Conservation (phyloP, 2,113 vertebrate species). For the Sula dactylatra region DNA sequence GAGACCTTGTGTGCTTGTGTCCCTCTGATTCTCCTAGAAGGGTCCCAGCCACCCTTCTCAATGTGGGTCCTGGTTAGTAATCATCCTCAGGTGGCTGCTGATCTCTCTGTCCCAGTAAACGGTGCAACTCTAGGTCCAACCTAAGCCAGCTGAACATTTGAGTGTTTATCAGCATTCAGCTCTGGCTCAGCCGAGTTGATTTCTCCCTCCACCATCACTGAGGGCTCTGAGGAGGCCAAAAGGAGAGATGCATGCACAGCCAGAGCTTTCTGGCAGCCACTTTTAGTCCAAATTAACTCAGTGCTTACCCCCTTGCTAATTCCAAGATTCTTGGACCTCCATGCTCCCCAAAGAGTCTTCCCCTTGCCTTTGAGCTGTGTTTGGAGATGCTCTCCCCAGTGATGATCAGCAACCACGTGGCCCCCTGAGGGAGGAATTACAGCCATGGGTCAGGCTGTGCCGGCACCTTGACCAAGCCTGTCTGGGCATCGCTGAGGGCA, state of each 20-base stretch:
- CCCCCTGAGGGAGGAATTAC: background rate
- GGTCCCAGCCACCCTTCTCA: background rate
- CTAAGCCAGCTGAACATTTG: background rate
- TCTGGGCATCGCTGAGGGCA: background rate
- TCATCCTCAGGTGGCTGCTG: background rate
- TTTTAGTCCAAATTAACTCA: background rate
- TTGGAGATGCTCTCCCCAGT: background rate
- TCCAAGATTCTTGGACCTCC: background rate
- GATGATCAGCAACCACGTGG: background rate
- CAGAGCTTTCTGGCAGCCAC: background rate
- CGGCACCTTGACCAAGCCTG: background rate
- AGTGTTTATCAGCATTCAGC: background rate
- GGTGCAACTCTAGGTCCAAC: rapidly evolving
- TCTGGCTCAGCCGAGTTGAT: background rate
- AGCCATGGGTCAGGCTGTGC: background rate
- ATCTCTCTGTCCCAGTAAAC: background rate
- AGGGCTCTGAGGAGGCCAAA: background rate
- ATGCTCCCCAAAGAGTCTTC: background rate
- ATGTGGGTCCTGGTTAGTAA: background rate
- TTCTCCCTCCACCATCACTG: background rate
- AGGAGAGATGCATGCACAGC: background rate
- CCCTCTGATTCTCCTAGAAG: background rate
- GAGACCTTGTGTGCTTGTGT: background rate
- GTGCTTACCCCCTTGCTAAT: background rate
- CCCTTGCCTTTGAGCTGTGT: background rate